Base-by-base conservation (phyloP, 2,797 vertebrate genomes). In the Liparis tanakae region DNA sequence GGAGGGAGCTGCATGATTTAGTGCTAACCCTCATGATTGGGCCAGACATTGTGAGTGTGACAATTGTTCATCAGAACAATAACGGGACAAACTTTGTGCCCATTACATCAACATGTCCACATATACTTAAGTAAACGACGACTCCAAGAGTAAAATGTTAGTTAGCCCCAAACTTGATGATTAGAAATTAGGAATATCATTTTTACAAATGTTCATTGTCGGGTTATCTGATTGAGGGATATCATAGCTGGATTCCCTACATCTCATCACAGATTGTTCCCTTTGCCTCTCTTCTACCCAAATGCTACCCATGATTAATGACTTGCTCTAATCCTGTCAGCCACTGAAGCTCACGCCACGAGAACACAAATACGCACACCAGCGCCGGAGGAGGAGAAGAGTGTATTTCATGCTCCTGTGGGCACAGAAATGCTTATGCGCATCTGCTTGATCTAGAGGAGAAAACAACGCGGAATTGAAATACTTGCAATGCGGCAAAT, bases 231-330 rank as follows among this genome's bases (percentile, higher is more conserved):
- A 67, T 30, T 13, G 37, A 12, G 18, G 2, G 20, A 59, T 37
- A 20, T 33, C 4, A 25, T 5, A 63, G 33, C 56, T 68, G 43
- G 44, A 76, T 80, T 72, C 64, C 13, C 53, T 43, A 65, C 34
- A 75, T 76, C 73, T 74, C 58, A 71, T 30, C 67, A 59, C 53
- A 70, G 25, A 59, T 50, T 67, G 43, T 63, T 70, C 50, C 62
- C 39, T 33, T 56, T 74, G 17, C 68, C 39, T 63, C 50, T 70
- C 79, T 61, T 76, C 48, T 41, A 60, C 39, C 36, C 18, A 68
- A 53, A 82, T 56, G 72, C 63, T 39, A 60, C 18, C 36, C 46
- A 13, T 86, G 90, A 92, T 90, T 83, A 87, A 90, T 87, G 75
- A 77, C 73, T 79, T 76, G 81, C 73, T 86, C 59, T 75, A 59